These are phyloP conservation scores for Galeruca laticollis DNA, from an alignment of 2,888 invertebrate species.

Conservation along the genomic window DNA sequence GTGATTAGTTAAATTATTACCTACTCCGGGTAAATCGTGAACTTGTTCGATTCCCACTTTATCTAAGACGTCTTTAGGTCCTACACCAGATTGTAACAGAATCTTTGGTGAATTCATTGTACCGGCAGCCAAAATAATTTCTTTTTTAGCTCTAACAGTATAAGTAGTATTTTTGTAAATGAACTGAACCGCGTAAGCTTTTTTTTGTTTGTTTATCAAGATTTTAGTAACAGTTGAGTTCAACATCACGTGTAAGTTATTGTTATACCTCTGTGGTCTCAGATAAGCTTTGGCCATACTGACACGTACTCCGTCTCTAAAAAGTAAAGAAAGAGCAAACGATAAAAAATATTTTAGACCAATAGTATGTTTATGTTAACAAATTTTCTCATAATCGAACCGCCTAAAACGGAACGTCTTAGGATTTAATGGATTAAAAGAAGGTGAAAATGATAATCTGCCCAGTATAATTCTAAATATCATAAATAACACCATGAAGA, in stretches of 20 bases:
- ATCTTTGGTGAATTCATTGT: conserved; percentile 74
- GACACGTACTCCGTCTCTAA: conserved; percentile 53
- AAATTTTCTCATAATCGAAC: too few relatives aligned
- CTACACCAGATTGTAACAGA: conserved; percentile 75
- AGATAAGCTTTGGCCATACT: conserved; percentile 73
- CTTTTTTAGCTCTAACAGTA: conserved; percentile 68
- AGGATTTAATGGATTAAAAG: too few relatives aligned
- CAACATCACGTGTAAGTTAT: conserved; percentile 72
- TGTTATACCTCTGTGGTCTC: conserved; percentile 69
- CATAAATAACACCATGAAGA: too few relatives aligned
- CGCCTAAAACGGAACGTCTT: too few relatives aligned
- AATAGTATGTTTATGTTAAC: too few relatives aligned
- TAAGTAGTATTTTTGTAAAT: conserved; percentile 67
- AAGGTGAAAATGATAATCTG: too few relatives aligned
- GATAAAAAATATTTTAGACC: neutral
- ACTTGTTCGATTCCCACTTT: conserved; percentile 71
- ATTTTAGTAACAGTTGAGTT: conserved; percentile 73
- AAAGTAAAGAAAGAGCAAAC: conserved; percentile 14
- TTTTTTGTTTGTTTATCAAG: conserved; percentile 65
- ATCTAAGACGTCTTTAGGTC: conserved; percentile 71
- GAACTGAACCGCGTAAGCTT: conserved; percentile 72
- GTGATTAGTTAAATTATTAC: conserved; percentile 77
- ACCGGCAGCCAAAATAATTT: conserved; percentile 74
- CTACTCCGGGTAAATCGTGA: conserved; percentile 75
- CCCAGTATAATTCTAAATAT: too few relatives aligned